A percentile compares a stretch with the other conserved stretches of the same genome.
Evolutionary conservation across 2,113 vertebrate species (phyloP).

Genomic region (Phaethornis superciliosus): DNA sequence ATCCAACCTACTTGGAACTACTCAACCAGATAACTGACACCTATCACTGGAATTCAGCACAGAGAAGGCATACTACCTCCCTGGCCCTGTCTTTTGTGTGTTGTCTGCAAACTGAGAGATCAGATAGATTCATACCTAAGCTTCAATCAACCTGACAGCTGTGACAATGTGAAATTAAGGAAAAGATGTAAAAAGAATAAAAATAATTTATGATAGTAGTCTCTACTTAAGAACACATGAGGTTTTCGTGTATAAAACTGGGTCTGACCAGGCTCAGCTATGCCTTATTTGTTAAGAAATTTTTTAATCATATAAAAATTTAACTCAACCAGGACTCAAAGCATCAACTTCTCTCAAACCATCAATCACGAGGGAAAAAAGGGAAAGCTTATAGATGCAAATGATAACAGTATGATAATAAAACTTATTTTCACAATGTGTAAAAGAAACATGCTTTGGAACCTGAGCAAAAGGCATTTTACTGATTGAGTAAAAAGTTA

Average conservation of each 20-base stretch:
- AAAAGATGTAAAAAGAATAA: not conserved
- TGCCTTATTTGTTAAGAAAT: not conserved
- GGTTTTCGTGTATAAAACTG: not conserved
- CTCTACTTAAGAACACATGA: not conserved
- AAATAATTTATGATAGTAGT: not conserved
- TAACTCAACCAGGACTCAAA: slow-evolving; percentile 25
- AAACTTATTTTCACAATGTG: slow-evolving; percentile 69
- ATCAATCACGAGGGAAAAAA: not conserved
- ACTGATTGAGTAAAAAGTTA: slow-evolving; percentile 67
- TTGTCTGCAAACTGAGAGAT: not conserved
- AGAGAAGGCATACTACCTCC: not conserved
- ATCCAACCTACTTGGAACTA: not conserved
- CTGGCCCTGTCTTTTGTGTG: not conserved
- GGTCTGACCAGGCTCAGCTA: slow-evolving; percentile 13
- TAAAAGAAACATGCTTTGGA: slow-evolving; percentile 74
- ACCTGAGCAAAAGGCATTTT: slow-evolving; percentile 79
- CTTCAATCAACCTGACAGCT: not conserved
- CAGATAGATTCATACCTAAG: not conserved
- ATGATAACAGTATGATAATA: slow-evolving; percentile 78
- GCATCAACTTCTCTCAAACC: slow-evolving; percentile 3
- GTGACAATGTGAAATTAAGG: not conserved
- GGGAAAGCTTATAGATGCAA: slow-evolving; percentile 64
- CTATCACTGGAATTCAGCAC: not conserved
- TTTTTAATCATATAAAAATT: not conserved
- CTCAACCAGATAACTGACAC: not conserved